phyloP scores from a whole-genome alignment of 2,888 invertebrate genomes.

The Thereva unica region DNA sequence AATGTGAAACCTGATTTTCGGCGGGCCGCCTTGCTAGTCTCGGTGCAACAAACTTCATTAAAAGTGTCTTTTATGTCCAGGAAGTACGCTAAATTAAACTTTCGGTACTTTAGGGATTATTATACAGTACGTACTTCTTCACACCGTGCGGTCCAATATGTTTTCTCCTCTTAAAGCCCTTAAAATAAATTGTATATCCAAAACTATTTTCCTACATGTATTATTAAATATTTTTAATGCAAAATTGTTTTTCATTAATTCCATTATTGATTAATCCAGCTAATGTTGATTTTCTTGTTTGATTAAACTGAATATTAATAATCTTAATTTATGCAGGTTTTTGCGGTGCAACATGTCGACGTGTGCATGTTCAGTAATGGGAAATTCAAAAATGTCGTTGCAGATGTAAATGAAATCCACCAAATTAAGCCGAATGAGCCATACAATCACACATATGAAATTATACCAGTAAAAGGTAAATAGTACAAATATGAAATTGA shows the following conservation, averaged over 20 bases:
- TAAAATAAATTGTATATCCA: too few species aligned
- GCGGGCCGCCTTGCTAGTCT: too few species aligned
- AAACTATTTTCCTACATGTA: background rate
- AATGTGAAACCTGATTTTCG: too few species aligned
- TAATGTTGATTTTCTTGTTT: too few species aligned
- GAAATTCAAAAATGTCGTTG: slow-evolving; percentile 80
- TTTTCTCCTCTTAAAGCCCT: too few species aligned
- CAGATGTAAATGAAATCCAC: slow-evolving; percentile 66
- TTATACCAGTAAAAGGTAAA: slow-evolving; percentile 67
- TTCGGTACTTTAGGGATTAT: too few species aligned
- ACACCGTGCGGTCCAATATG: too few species aligned
- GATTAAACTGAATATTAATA: background rate
- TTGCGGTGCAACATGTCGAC: slow-evolving; percentile 84
- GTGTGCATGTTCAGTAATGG: slow-evolving; percentile 92
- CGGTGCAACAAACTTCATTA: too few species aligned
- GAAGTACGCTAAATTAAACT: too few species aligned
- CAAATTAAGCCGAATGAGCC: slow-evolving; percentile 68
- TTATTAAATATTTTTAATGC: background rate
- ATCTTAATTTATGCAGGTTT: slow-evolving; percentile 62
- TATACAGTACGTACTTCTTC: too few species aligned
- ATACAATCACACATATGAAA: slow-evolving; percentile 65
- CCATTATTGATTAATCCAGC: background rate
- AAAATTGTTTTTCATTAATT: background rate
- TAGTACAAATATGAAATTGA: slow-evolving; percentile 8
- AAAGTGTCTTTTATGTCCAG: too few species aligned